These are phyloP conservation scores for Zonitis immaculata DNA, from an alignment of 2,888 invertebrate species.

Conservation along the genomic window DNA sequence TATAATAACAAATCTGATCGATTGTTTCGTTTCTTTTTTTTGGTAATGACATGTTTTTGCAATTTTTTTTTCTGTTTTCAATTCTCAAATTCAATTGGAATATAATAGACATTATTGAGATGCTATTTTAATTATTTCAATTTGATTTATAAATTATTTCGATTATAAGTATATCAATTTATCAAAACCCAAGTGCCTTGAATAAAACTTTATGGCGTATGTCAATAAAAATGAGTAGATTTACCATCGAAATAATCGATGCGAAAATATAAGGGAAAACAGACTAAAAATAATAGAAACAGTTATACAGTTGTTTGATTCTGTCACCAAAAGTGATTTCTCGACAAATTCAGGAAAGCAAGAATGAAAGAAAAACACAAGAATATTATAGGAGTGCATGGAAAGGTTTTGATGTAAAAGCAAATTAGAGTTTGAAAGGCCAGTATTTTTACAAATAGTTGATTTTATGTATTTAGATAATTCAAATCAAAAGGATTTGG, in stretches of 20 bases:
- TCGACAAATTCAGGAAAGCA: slow-evolving; percentile 23
- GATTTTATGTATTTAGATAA: slow-evolving; percentile 27
- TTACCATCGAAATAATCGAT: slow-evolving; percentile 17
- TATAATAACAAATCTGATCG: background rate
- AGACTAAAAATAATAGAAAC: slow-evolving; percentile 28
- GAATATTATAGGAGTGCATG: slow-evolving; percentile 27
- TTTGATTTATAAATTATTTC: too few relatives aligned
- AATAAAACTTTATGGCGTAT: slow-evolving; percentile 17
- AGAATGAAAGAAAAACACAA: slow-evolving; percentile 14
- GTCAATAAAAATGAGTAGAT: slow-evolving; percentile 20
- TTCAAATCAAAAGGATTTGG: slow-evolving; percentile 31
- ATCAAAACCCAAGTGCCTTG: too few relatives aligned
- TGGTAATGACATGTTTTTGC: background rate
- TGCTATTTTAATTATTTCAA: too few relatives aligned
- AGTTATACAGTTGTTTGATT: slow-evolving; percentile 13
- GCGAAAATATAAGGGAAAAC: slow-evolving; percentile 26
- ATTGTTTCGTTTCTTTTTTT: background rate
- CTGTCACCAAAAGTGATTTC: slow-evolving; percentile 11
- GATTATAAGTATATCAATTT: too few relatives aligned
- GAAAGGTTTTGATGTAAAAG: slow-evolving; percentile 33
- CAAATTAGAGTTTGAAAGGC: slow-evolving; percentile 29
- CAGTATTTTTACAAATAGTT: slow-evolving; percentile 18
- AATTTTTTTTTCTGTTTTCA: background rate
- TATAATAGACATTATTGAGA: too few relatives aligned
- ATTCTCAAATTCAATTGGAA: too few relatives aligned